Base-by-base conservation (phyloP, 2,888 invertebrate species). In the Hydrotaea diabolus region DNA sequence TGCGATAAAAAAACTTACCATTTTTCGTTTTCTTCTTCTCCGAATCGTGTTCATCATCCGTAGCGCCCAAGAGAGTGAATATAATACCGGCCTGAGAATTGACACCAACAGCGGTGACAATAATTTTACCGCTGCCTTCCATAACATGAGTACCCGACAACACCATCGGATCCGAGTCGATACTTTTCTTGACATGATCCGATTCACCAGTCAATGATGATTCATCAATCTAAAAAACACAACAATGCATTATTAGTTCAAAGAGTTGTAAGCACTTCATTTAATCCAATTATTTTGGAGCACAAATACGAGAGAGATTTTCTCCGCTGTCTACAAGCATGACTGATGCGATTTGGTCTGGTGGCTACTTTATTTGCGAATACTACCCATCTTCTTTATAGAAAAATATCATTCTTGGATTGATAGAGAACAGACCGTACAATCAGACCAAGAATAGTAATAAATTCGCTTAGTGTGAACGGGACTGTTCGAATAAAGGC, bases 51-150 rank as follows among this genome's bases (percentile, higher is more conserved):
- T 97, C 96, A 91, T 98, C 97, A 19, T 97, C 97, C 69, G 97
- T 97, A 21, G 99, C 99, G 77, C 99, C 99, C 89, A 99, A 94
- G 19, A 99, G 94, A 8, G 99, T 98, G 93, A 99, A 99, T 92
- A 99, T 99, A 92, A 99, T 99, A 91, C 99, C 99, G 79, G 99
- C 99, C 92, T 99, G 99, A 4, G 99, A 99, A 93, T 99, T 99
- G 13, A 92, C 92, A 82, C 92, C 99, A 55, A 99, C 99, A 43
- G 99, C 99, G 69, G 98, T 96, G 78, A 99, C 98, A 90, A 99
- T 93, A 97, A 99, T 99, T 94, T 99, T 99, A 84, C 99, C 99
- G 87, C 98, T 99, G 86, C 99, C 99, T 93, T 99, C 99, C 99
- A 99, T 99, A 86, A 99, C 98, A 93, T 99, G 99, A 82, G 99